Evolutionary conservation across 2,888 invertebrate species (phyloP).

Genomic region (Dryomyza anilis): DNA sequence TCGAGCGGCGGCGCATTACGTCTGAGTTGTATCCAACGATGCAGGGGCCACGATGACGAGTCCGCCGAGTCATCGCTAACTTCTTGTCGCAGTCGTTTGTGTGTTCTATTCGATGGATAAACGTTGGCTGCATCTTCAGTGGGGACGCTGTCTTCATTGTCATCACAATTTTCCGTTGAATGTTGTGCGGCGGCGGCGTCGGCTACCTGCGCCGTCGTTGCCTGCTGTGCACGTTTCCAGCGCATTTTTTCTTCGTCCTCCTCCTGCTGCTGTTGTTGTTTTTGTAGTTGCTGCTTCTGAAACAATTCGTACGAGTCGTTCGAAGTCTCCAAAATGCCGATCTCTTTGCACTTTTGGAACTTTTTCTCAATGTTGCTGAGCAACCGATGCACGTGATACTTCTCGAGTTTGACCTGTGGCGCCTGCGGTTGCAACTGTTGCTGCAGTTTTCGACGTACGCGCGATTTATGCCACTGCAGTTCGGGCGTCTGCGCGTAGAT

Average conservation of each 20-base stretch:
- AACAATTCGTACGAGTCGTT: not conserved
- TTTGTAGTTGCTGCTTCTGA: not conserved
- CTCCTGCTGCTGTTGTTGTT: too few relatives aligned
- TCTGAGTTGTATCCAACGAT: too few relatives aligned
- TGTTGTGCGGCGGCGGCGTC: not conserved
- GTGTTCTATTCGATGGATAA: not conserved
- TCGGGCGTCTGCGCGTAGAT: conserved; percentile 17
- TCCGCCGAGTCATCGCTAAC: conserved; percentile 25
- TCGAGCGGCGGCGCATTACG: too few relatives aligned
- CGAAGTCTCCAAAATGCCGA: not conserved
- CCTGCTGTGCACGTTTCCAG: too few relatives aligned
- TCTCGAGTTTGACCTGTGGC: not conserved
- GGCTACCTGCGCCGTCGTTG: too few relatives aligned
- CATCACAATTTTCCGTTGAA: not conserved
- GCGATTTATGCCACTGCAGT: not conserved
- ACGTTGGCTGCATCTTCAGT: not conserved
- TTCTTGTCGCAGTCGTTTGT: not conserved
- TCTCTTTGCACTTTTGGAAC: conserved; percentile 12
- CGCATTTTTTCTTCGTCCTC: too few relatives aligned
- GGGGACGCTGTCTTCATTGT: not conserved
- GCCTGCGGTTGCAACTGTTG: not conserved
- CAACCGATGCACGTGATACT: not conserved
- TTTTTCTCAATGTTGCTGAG: conserved; percentile 1
- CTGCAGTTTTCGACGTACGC: not conserved
- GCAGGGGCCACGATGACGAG: too few relatives aligned